Evolutionary conservation across 2,888 invertebrate genomes (phyloP).

Genomic region (Agrochola macilenta): DNA sequence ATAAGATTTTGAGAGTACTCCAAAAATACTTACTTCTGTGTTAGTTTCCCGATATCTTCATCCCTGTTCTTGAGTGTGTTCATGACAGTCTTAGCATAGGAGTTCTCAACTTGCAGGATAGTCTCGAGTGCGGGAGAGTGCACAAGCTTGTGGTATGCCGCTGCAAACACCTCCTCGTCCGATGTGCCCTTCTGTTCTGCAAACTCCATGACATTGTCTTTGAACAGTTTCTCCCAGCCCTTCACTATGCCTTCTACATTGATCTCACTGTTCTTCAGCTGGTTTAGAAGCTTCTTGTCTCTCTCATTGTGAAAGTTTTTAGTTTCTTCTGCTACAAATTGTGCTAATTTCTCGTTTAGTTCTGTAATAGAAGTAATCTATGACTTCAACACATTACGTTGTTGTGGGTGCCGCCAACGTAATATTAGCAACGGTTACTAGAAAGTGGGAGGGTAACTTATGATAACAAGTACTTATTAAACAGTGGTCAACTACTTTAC

Average conservation of each 20-base stretch:
- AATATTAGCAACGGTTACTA: neutral
- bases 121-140: constrained; percentile 97
- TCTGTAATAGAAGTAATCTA: constrained; percentile 80
- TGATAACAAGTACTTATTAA: neutral
- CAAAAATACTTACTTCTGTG: constrained; percentile 88
- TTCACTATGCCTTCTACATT: constrained; percentile 94
- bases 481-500: neutral
- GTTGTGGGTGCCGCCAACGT: neutral
- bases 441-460: constrained; percentile 39
- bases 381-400: neutral
- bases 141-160: constrained; percentile 95
- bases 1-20: neutral
- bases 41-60: constrained; percentile 92
- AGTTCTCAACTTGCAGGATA: constrained; percentile 96
- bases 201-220: constrained; percentile 95
- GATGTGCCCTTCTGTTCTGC: constrained; percentile 95
- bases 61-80: constrained; percentile 94
- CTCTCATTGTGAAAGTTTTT: constrained; percentile 92
- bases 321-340: constrained; percentile 92
- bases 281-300: constrained; percentile 91
- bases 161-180: constrained; percentile 96
- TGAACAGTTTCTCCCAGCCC: constrained; percentile 95
- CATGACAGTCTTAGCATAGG: constrained; percentile 95
- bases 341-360: constrained; percentile 90
- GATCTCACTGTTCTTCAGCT: constrained; percentile 91